Evolutionary conservation across 2,797 vertebrate genomes (phyloP).

Genomic region (Sebastes nivosus): DNA sequence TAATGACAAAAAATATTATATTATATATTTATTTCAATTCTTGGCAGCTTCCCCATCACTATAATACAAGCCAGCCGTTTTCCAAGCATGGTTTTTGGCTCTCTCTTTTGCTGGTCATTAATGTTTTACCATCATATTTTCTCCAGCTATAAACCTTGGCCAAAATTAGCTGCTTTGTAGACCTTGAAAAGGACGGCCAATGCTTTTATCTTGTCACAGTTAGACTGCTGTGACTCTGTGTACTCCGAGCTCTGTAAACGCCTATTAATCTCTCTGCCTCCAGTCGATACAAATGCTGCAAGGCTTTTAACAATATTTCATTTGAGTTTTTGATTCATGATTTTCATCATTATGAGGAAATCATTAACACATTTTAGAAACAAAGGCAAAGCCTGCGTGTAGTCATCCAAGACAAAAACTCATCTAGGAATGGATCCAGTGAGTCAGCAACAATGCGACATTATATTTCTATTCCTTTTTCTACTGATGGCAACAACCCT

Average conservation of each 20-base stretch:
- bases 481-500: background rate
- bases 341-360: background rate
- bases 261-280: background rate
- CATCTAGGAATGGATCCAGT: background rate
- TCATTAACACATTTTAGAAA: background rate
- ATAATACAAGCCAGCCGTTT: background rate
- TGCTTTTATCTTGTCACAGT: slow-evolving; percentile 26
- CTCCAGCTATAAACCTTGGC: background rate
- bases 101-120: background rate
- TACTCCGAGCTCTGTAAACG: background rate
- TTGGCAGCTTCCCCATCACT: background rate
- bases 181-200: slow-evolving; percentile 18
- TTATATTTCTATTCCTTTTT: background rate
- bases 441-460: background rate
- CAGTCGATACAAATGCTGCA: slow-evolving; percentile 6
- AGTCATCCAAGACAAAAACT: background rate
- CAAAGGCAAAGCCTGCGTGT: background rate
- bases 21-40: background rate
- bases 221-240: slow-evolving; percentile 1
- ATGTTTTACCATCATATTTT: background rate
- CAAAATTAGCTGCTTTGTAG: slow-evolving; percentile 9
- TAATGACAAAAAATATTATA: background rate
- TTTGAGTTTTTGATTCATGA: background rate
- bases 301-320: background rate
- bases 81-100: background rate